Evolutionary conservation across 2,888 invertebrate species (phyloP), one percentile per base, ranked within the genome.

Genomic region (Eupithecia subumbrata): DNA sequence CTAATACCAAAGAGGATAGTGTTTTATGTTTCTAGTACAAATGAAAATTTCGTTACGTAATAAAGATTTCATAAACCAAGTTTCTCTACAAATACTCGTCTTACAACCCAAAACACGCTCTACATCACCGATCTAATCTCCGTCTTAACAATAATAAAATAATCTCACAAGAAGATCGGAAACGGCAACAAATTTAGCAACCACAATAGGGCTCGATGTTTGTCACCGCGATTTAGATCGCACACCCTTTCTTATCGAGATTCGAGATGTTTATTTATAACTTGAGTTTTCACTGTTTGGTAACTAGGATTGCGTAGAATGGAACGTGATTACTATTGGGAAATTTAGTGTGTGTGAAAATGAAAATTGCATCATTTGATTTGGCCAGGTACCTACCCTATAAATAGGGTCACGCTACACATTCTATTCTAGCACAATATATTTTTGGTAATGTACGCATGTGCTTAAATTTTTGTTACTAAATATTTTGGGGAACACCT

Each of bases 121-220:
- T 83, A 82, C 71, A 81, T 81, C 75, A 78, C 78, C 82, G 87
- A 84, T 87, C 82, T 79, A 84, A 86, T 85, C 84, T 84, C 72
- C 82, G 84, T 87, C 89, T 90, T 89, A 85, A 92, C 92, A 92
- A 92, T 91, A 90, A 90, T 87, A 87, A 89, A 90, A 90, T 92
- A 91, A 94, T 94, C 93, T 92, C 82, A 83, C 85, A 89, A 91
- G 90, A 87, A 91, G 91, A 94, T 94, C 93, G 91, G 91, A 90
- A 92, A 92, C 90, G 88, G 90, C 89, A 93, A 94, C 94, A 94
- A 94, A 94, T 95, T 95, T 93, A 92, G 91, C 92, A 84, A 84
- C 89, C 88, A 94, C 94, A 94, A 94, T 93, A 87, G 93, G 88
- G 80, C 82, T 88, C 87, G 89, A 89, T 90, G 94, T 92, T 93